Evolutionary conservation across 2,888 invertebrate genomes (phyloP).

Genomic region (Ptycholaimellus sp.): DNA sequence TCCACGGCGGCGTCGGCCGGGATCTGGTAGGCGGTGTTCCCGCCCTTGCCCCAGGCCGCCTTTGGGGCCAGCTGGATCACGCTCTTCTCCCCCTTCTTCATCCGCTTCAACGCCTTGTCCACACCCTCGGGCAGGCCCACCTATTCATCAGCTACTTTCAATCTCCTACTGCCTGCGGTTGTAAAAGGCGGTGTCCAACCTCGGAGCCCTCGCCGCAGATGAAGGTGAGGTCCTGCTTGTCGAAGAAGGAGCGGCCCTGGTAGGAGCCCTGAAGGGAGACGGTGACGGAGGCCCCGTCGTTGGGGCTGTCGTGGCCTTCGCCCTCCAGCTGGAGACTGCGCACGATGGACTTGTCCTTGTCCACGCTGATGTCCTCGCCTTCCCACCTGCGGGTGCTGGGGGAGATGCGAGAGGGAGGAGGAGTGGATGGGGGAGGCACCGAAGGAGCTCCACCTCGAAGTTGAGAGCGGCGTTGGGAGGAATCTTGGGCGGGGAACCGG

Average conservation of each 20-base stretch:
- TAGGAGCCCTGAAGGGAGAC: conserved; percentile 44
- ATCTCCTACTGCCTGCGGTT: not conserved
- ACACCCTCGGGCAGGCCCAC: conserved; percentile 51
- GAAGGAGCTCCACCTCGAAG: conserved; percentile 41
- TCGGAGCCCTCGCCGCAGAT: conserved; percentile 59
- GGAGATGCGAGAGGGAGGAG: not conserved
- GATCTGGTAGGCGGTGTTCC: conserved; percentile 45
- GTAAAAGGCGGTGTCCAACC: conserved; percentile 12
- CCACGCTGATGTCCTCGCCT: conserved; percentile 56
- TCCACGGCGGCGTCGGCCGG: conserved; percentile 52
- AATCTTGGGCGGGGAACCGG: conserved; percentile 61
- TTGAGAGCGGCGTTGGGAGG: conserved; percentile 62
- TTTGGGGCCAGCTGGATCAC: conserved; percentile 46
- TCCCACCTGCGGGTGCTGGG: conserved; percentile 9
- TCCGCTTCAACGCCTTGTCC: conserved; percentile 53
- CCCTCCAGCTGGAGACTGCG: conserved; percentile 47
- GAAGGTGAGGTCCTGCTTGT: conserved; percentile 55
- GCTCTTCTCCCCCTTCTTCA: conserved; percentile 35
- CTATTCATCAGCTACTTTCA: no score
- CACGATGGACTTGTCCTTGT: conserved; percentile 56
- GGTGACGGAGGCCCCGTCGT: conserved; percentile 56
- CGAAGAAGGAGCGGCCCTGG: conserved; percentile 47
- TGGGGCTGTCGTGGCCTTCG: conserved; percentile 45
- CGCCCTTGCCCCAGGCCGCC: conserved; percentile 51
- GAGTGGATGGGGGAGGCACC: not conserved